These are phyloP conservation scores for Scaptomyza parva DNA, from an alignment of 2,888 invertebrate genomes.

Conservation along the genomic window DNA sequence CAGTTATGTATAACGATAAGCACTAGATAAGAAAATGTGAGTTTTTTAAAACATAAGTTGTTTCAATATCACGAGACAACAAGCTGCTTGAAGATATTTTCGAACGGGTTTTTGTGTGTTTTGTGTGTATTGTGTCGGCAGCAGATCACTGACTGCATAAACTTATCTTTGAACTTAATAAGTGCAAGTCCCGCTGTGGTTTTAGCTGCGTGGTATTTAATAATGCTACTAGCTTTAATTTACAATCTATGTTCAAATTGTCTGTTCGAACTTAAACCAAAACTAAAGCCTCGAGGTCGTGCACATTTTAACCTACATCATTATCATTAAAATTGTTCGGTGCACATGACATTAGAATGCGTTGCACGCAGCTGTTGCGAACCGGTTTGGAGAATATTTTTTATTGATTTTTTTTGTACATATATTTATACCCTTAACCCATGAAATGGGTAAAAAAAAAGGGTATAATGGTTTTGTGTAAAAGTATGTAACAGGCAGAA, in stretches of 20 bases:
- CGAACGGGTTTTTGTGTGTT: constrained; percentile 20
- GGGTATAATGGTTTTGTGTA: no score
- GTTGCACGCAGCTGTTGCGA: constrained; percentile 46
- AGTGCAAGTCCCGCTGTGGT: constrained; percentile 37
- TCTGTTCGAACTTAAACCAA: constrained; percentile 11
- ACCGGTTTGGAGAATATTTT: constrained; percentile 39
- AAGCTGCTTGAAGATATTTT: background rate
- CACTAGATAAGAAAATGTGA: constrained; percentile 36
- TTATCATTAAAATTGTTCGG: constrained; percentile 26
- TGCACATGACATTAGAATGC: constrained; percentile 38
- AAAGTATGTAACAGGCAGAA: no score
- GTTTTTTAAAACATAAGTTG: background rate
- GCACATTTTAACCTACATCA: constrained; percentile 18
- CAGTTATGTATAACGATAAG: constrained; percentile 21
- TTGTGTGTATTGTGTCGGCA: background rate
- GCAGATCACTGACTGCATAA: constrained; percentile 22
- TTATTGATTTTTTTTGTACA: constrained; percentile 48
- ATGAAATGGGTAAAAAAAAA: no score
- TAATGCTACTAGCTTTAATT: constrained; percentile 3
- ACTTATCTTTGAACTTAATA: constrained; percentile 23
- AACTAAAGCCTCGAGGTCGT: constrained; percentile 9
- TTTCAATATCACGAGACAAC: constrained; percentile 7
- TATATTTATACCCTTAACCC: no score
- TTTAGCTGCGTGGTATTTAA: constrained; percentile 35
- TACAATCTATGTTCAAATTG: constrained; percentile 27